Percentiles rank a stretch among this genome's conserved stretches.
Conservation (phyloP, 2,113 vertebrate species). For the Spheniscus mendiculus region DNA sequence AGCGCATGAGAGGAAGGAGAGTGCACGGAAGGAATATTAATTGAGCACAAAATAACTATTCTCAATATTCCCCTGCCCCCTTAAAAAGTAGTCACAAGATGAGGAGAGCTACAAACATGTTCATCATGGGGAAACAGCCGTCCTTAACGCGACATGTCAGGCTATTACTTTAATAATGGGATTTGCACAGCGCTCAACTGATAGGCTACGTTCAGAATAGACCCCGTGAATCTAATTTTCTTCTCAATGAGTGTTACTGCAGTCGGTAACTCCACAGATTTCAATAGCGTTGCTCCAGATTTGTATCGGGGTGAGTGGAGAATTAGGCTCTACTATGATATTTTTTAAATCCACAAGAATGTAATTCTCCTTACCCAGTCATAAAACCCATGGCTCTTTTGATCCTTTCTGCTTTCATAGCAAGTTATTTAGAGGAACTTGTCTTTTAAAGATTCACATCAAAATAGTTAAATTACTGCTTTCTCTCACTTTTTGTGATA, state of each 20-base stretch:
- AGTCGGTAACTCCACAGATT: slow-evolving; percentile 15
- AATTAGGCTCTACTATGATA: slow-evolving; percentile 28
- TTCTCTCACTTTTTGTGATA: not conserved
- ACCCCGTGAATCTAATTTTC: slow-evolving; percentile 56
- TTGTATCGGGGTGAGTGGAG: slow-evolving; percentile 34
- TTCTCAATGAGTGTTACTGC: slow-evolving; percentile 46
- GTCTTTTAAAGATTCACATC: not conserved
- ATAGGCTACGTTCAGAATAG: slow-evolving; percentile 44
- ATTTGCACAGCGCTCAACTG: slow-evolving; percentile 17
- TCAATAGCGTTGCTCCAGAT: slow-evolving; percentile 48
- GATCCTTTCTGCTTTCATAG: not conserved
- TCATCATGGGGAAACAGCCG: slow-evolving; percentile 34
- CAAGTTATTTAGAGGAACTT: slow-evolving; percentile 5
- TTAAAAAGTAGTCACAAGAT: slow-evolving; percentile 25
- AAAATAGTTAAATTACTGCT: slow-evolving; percentile 11
- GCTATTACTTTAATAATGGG: slow-evolving; percentile 50
- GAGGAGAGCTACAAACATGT: slow-evolving; percentile 34
- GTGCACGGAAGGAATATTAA: slow-evolving; percentile 63
- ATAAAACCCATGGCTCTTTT: slow-evolving; percentile 21
- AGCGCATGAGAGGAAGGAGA: slow-evolving; percentile 56
- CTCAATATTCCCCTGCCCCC: slow-evolving; percentile 32
- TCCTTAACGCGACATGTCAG: slow-evolving; percentile 44
- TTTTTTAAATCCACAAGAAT: slow-evolving; percentile 24
- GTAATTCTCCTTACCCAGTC: slow-evolving; percentile 3
- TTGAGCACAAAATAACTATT: slow-evolving; percentile 56